Conservation (phyloP, 2,113 vertebrate genomes). For the Microtus montanus region DNA sequence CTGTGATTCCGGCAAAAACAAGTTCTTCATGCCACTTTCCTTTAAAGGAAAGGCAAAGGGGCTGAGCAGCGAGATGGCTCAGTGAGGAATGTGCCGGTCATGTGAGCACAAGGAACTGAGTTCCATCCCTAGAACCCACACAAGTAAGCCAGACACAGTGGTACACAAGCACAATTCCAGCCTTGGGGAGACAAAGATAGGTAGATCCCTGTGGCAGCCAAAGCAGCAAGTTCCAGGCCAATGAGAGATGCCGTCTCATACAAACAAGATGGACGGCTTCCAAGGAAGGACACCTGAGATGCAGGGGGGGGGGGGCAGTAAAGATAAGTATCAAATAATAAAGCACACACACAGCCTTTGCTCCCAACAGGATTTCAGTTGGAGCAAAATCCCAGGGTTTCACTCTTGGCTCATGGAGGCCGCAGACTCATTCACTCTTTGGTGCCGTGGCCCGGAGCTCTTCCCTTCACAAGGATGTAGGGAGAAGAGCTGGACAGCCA, state of each 20-base stretch:
- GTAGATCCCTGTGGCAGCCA: background rate
- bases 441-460: background rate
- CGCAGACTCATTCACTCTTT: background rate
- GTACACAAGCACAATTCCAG: background rate
- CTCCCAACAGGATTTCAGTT: background rate
- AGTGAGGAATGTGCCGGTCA: too few relatives aligned
- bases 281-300: background rate
- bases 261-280: background rate
- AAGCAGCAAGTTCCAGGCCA: background rate
- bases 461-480: background rate
- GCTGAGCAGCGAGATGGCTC: background rate
- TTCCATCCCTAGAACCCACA: background rate
- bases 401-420: background rate
- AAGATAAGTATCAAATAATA: conserved; percentile 9
- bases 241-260: background rate
- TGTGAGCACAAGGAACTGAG: too few relatives aligned
- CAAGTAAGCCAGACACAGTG: background rate
- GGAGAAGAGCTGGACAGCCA: background rate
- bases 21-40: background rate
- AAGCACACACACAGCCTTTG: too few relatives aligned
- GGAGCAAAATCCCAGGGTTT: background rate
- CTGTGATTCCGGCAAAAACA: background rate
- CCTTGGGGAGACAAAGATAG: background rate
- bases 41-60: background rate
- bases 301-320: background rate